These are phyloP conservation scores for Autographa gamma DNA, from an alignment of 2,888 invertebrate species.

Conservation along the genomic window DNA sequence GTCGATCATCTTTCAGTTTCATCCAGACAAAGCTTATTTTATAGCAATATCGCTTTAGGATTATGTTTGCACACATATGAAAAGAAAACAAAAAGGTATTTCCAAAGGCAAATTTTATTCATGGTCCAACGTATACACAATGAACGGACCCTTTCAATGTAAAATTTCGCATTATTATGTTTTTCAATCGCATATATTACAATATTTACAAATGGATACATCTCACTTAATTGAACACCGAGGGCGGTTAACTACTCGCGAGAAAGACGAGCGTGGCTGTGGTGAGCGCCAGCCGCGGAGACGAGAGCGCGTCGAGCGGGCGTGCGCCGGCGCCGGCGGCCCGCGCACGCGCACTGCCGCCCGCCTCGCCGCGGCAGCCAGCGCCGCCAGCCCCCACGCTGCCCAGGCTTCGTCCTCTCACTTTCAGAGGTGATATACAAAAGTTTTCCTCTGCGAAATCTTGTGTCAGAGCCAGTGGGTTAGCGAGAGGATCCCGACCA, in stretches of 20 bases:
- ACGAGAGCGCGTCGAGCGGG: slow-evolving; percentile 61
- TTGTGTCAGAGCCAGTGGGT: slow-evolving; percentile 91
- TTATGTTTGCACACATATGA: background rate
- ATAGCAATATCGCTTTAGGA: slow-evolving; percentile 4
- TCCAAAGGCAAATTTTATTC: slow-evolving; percentile 88
- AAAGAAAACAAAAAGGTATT: slow-evolving; percentile 63
- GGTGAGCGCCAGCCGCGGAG: slow-evolving; percentile 69
- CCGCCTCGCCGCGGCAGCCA: slow-evolving; percentile 81
- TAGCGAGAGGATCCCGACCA: slow-evolving; percentile 93
- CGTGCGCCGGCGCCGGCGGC: slow-evolving; percentile 69
- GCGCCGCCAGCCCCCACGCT: slow-evolving; percentile 79
- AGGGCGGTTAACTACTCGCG: slow-evolving; percentile 80
- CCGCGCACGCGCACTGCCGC: slow-evolving; percentile 77
- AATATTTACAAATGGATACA: slow-evolving; percentile 86
- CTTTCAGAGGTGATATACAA: slow-evolving; percentile 95
- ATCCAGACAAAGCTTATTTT: slow-evolving; percentile 13
- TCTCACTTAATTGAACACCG: slow-evolving; percentile 81
- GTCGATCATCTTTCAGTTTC: slow-evolving; percentile 48
- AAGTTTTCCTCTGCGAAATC: slow-evolving; percentile 93
- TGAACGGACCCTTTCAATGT: slow-evolving; percentile 88
- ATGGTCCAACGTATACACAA: slow-evolving; percentile 88
- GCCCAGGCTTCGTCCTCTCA: slow-evolving; percentile 93
- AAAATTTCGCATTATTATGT: slow-evolving; percentile 85
- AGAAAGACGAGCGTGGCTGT: slow-evolving; percentile 77
- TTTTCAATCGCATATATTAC: slow-evolving; percentile 80